phyloP scores from a whole-genome alignment of 2,888 invertebrate genomes.

The Chloroclysta siterata region DNA sequence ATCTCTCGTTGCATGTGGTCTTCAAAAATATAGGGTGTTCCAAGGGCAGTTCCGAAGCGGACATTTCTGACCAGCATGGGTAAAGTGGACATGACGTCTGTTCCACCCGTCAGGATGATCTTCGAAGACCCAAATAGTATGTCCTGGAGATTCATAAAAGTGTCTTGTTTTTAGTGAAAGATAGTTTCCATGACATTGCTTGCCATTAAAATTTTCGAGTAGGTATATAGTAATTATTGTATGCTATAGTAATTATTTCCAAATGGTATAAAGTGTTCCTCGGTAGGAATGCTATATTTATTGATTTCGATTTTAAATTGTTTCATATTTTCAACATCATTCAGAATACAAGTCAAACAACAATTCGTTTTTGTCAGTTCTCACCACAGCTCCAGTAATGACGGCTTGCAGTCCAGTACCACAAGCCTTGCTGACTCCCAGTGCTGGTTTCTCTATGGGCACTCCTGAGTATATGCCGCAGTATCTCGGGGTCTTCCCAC shows the following conservation, averaged over 20 bases:
- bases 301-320: not conserved
- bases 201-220: no score
- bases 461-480: slow-evolving; percentile 92
- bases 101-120: slow-evolving; percentile 94
- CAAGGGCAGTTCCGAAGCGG: slow-evolving; percentile 95
- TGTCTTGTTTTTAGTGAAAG: not conserved
- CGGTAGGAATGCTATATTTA: no score
- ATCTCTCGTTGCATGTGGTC: slow-evolving; percentile 83
- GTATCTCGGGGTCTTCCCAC: slow-evolving; percentile 94
- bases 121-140: slow-evolving; percentile 92
- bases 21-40: slow-evolving; percentile 90
- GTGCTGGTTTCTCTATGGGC: slow-evolving; percentile 93
- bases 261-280: not conserved
- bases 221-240: no score
- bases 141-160: slow-evolving; percentile 84
- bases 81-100: slow-evolving; percentile 96
- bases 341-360: not conserved
- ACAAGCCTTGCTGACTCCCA: slow-evolving; percentile 95
- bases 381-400: slow-evolving; percentile 93
- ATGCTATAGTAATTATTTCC: not conserved
- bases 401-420: slow-evolving; percentile 98
- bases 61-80: slow-evolving; percentile 93
- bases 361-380: slow-evolving; percentile 20
- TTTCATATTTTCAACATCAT: not conserved
- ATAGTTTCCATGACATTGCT: not conserved